These are phyloP conservation scores for Ellobius talpinus DNA, from an alignment of 2,113 vertebrate genomes.

Conservation along the genomic window DNA sequence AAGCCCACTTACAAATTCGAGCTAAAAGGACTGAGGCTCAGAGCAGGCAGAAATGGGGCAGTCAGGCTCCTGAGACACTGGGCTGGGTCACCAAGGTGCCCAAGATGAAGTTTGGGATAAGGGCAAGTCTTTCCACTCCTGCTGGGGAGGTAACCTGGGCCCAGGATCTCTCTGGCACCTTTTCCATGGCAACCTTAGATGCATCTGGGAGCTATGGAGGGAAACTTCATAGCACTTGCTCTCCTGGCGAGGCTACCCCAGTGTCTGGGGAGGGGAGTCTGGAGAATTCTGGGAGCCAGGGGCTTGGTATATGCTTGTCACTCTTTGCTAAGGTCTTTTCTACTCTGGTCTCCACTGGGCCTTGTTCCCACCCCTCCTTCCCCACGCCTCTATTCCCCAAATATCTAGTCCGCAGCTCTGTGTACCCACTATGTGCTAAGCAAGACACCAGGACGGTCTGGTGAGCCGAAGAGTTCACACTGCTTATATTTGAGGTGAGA, in stretches of 20 bases:
- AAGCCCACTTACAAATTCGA: slow-evolving; percentile 77
- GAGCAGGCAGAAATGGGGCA: not conserved
- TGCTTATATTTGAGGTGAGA: not conserved
- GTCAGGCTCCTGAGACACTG: fast-evolving
- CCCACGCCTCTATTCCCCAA: not conserved
- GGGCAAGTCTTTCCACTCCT: fast-evolving
- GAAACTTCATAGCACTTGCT: not conserved
- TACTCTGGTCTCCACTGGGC: no score
- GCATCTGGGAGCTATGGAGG: not conserved
- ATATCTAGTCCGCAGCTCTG: fast-evolving
- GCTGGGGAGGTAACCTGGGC: not conserved
- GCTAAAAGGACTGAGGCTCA: slow-evolving; percentile 67
- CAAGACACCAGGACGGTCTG: not conserved
- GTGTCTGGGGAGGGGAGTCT: not conserved
- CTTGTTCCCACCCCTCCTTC: not conserved
- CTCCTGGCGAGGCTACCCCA: not conserved
- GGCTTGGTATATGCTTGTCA: not conserved
- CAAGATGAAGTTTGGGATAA: not conserved
- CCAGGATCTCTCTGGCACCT: not conserved
- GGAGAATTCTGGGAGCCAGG: not conserved
- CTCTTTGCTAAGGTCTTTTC: not conserved
- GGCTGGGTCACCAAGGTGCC: fast-evolving
- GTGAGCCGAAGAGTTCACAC: fast-evolving
- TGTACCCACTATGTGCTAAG: not conserved
- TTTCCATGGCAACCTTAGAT: not conserved